Base-by-base conservation (phyloP, 2,797 vertebrate genomes). In the Pristis pectinata region DNA sequence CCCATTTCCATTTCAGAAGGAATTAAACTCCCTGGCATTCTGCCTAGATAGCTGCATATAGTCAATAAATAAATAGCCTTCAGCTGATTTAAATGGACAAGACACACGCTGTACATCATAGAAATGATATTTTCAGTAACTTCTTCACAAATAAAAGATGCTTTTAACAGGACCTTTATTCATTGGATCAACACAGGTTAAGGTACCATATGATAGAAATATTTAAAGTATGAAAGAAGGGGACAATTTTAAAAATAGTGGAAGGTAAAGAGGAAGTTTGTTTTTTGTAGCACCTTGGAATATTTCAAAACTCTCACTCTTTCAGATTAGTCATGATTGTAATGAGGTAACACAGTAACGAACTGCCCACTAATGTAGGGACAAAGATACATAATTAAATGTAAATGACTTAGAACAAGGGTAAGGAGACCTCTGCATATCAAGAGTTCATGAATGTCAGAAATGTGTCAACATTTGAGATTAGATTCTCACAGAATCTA, bases 71-170 rank as follows among this genome's bases (percentile, higher is more conserved):
- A 61, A 67, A n/a, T 22, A 67, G n/a, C n/a, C 67, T 91, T 22
- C n/a, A 91, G 87, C 17, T 37, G n/a, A 91, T 67, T 91, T 91
- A 37, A 37, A 67, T 67, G 34, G 19, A 91, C n/a, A 91, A 67
- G 19, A 9, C 17, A 91, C 17, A 27, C 17, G 41, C 59, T 79
- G 10, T 64, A 59, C 53, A 56, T 85, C n/a, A 37, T 64, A 24
- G 34, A 37, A 37, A 37, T 9, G 15, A 61, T 89, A 89, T 89
- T 64, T 61, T 17, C 85, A 89, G 87, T 91, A 64, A 64, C 17
- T 91, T 91, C 59, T 89, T 91, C 87, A 67, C 59, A 91, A 67
- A 59, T 41, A 41, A 91, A 10, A 22, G 87, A 91, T 91, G n/a
- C 5, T 9, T 41, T 91, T 64, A 17, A 67, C 13, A 64, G 59